Conservation (phyloP, 1,140 invertebrate species). For the Diprion similis region DNA sequence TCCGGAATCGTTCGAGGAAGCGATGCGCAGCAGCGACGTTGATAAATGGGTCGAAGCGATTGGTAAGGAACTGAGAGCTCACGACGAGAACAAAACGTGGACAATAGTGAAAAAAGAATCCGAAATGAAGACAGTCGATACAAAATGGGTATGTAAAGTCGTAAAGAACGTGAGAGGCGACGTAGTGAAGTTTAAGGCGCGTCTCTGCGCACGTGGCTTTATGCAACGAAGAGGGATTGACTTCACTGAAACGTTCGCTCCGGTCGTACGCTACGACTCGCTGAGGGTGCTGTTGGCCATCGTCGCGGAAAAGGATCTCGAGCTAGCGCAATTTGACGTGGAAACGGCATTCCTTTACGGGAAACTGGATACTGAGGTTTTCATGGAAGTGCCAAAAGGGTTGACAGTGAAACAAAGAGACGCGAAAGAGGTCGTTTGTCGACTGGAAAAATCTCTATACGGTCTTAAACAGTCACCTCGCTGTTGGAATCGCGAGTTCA, state of each 20-base stretch:
- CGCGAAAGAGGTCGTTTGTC: constrained; percentile 31
- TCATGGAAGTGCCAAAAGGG: not conserved
- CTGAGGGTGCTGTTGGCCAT: constrained; percentile 33
- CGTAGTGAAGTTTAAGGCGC: not conserved
- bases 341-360: not conserved
- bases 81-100: constrained; percentile 12
- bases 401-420: constrained; percentile 40
- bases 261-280: too few species aligned
- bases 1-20: not conserved
- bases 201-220: constrained; percentile 9
- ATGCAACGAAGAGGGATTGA: constrained; percentile 23
- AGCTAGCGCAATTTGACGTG: not conserved
- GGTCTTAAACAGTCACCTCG: constrained; percentile 47
- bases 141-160: constrained; percentile 19
- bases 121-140: constrained; percentile 12
- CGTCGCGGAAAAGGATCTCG: constrained; percentile 24
- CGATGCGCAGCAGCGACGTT: not conserved
- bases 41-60: constrained; percentile 6
- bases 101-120: not conserved
- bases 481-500: constrained; percentile 42
- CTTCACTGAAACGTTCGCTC: constrained; percentile 9
- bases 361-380: not conserved
- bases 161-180: not conserved
- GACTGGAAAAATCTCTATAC: constrained; percentile 36
- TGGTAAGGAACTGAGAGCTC: not conserved